Base-by-base conservation (phyloP, 2,113 vertebrate species). In the Dipodomys merriami region DNA sequence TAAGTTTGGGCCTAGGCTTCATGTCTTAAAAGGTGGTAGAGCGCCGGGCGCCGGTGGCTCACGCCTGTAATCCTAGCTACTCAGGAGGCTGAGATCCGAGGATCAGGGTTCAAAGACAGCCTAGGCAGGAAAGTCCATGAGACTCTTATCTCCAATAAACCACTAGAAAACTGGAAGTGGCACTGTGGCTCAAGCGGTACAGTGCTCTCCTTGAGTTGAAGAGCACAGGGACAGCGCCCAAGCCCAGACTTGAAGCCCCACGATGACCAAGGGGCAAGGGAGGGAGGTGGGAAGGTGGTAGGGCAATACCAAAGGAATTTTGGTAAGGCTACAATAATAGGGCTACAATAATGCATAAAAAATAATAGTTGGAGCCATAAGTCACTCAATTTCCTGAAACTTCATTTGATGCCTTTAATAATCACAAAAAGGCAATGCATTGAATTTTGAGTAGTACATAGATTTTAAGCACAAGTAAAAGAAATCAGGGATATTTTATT, bases 1-100 rank as follows among this genome's bases (percentile, higher is more conserved):
- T 77, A 88, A 81, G 29, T 90, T 91, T 92, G 5, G 7, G 73
- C n/a, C 39, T 69, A 95, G n/a, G 76, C 29, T 76, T 79, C n/a
- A 25, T 62, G 20, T 78, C 23, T 35, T 86, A 91, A 57, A 84
- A 35, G 78, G 25, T 60, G 0, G 30, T 65, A 39, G 29, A 39
- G 15, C 19, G 39, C 39, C 39, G 5, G 39, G 5, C 6, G 39
- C 39, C 3, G 39, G 39, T 39, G 39, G 39, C 39, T 39, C 39
- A 39, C 5, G 39, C 5, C 39, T 39, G 39, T 39, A 3, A 39
- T 39, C 39, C 39, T 6, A 39, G 39, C 39, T 39, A 39, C 39
- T 39, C 39, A 39, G 39, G 39, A 39, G 39, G 39, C 39, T 39
- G 39, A 39, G 39, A 39, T 39, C 39, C 0, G 39, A 39, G 39